phyloP scores from a whole-genome alignment of 2,888 invertebrate genomes.

The Tortrix viridana region DNA sequence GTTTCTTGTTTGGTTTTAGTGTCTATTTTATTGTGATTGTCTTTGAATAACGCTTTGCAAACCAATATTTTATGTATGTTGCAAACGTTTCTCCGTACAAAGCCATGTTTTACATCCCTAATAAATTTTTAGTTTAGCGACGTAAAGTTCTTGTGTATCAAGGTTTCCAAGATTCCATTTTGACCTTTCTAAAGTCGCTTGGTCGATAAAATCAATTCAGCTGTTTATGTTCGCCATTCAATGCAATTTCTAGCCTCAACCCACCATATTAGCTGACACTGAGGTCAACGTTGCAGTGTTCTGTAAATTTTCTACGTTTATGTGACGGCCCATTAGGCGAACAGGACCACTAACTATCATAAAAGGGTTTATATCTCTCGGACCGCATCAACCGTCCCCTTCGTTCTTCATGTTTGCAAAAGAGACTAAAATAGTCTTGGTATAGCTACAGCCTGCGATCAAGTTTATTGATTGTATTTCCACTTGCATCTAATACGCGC shows the following conservation, averaged over 20 bases:
- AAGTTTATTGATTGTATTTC: slow-evolving; percentile 20
- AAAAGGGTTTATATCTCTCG: background rate
- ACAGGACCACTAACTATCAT: background rate
- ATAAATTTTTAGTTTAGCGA: background rate
- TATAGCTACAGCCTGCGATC: background rate
- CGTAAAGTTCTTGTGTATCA: background rate
- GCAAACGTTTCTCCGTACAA: background rate
- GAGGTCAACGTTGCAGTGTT: slow-evolving; percentile 52
- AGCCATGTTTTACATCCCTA: too few species aligned
- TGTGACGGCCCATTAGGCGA: slow-evolving; percentile 11
- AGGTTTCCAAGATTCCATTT: slow-evolving; percentile 8
- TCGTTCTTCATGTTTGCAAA: background rate
- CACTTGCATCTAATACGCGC: slow-evolving; percentile 1
- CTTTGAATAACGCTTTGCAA: background rate
- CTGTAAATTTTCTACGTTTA: slow-evolving; percentile 22
- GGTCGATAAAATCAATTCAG: slow-evolving; percentile 13
- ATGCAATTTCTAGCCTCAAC: slow-evolving; percentile 49
- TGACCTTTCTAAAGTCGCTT: slow-evolving; percentile 6
- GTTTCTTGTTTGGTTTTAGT: slow-evolving; percentile 27
- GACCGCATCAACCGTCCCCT: background rate
- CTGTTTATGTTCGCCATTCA: slow-evolving; percentile 30
- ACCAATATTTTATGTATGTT: background rate
- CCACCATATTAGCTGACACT: slow-evolving; percentile 55
- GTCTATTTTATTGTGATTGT: slow-evolving; percentile 19
- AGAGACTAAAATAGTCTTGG: background rate